Base-by-base conservation (phyloP, 2,888 invertebrate species). In the Tryphoninae sp. region DNA sequence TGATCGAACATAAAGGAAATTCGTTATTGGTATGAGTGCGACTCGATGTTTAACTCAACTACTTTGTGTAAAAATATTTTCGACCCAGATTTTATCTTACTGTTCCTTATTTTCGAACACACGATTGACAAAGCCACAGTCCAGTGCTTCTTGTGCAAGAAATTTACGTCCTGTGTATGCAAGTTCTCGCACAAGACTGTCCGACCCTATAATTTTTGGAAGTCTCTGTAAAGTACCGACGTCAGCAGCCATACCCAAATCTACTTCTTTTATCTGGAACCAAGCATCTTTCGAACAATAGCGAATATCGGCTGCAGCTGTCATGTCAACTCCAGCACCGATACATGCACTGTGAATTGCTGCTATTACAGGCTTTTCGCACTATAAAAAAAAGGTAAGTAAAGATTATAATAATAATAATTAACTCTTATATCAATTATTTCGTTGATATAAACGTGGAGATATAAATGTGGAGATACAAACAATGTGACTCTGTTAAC, bases 171-270 rank as follows among this genome's bases (percentile, higher is more conserved):
- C 98, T 0, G 99, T 98, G 86, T 94, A 97, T 82, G 97, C 96
- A 0, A 99, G 92, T 90, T 99, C 99, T 22, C 98, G 93, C 0
- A 95, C 96, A 82, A 97, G 93, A 84, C 98, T 98, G 51, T 96
- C 95, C 87, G 95, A 98, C 19, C 98, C 98, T 42, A 99, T 94
- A 2, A 97, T 92, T 93, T 97, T 98, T 1, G 99, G 99, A 16
- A 99, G 92, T 83, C 99, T 94, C 91, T 99, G 99, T 53, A 99
- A 92, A 0, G 96, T 96, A 0, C 99, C 99, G 0, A 99, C 97
- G 93, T 99, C 99, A 2, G 99, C 98, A 2, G 99, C 98, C 92
- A 99, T 93, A 0, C 99, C 99, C 73, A 96, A 93, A 51, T 95
- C 95, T 0, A 96, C 94, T 93, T 98, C 98, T 92, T 98, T 98